Evolutionary conservation across 2,888 invertebrate genomes (phyloP).

Genomic region (Trachelus iudaicus): DNA sequence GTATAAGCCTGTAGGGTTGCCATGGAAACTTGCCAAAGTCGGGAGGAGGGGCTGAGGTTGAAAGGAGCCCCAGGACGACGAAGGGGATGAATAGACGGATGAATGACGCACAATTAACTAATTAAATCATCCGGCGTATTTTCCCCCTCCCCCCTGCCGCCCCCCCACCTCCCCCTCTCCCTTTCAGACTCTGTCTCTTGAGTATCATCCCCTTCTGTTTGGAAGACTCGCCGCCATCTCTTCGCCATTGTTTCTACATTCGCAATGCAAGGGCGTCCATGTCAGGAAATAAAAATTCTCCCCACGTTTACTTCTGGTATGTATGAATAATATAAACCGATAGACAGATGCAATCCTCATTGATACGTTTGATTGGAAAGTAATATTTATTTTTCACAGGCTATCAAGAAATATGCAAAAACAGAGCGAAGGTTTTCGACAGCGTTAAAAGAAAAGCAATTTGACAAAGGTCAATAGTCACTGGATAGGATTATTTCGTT

Average conservation of each 20-base stretch:
- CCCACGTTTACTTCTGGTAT: background rate
- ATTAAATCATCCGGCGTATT: slow-evolving; percentile 63
- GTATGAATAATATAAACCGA: background rate
- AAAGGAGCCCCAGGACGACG: slow-evolving; percentile 28
- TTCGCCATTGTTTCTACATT: slow-evolving; percentile 28
- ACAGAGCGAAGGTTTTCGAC: too few species aligned
- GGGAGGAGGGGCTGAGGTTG: slow-evolving; percentile 38
- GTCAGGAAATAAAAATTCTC: background rate
- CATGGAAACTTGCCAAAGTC: slow-evolving; percentile 49
- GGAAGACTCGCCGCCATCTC: slow-evolving; percentile 42
- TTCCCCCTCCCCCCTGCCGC: slow-evolving; percentile 27
- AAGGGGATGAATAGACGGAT: slow-evolving; percentile 64
- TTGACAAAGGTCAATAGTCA: background rate
- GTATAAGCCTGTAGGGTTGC: slow-evolving; percentile 43
- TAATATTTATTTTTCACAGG: background rate
- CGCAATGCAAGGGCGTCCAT: background rate
- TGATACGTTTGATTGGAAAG: background rate
- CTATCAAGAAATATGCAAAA: background rate
- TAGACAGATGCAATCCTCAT: background rate
- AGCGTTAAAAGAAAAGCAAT: background rate
- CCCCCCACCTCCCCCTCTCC: too few species aligned
- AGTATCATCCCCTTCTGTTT: slow-evolving; percentile 54
- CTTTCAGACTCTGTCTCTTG: slow-evolving; percentile 48
- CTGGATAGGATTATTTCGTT: background rate
- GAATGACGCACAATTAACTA: slow-evolving; percentile 65